A percentile compares a stretch with the other conserved stretches of the same genome.
phyloP scores from a whole-genome alignment of 2,888 invertebrate species.

The Orchesella flavescens region DNA sequence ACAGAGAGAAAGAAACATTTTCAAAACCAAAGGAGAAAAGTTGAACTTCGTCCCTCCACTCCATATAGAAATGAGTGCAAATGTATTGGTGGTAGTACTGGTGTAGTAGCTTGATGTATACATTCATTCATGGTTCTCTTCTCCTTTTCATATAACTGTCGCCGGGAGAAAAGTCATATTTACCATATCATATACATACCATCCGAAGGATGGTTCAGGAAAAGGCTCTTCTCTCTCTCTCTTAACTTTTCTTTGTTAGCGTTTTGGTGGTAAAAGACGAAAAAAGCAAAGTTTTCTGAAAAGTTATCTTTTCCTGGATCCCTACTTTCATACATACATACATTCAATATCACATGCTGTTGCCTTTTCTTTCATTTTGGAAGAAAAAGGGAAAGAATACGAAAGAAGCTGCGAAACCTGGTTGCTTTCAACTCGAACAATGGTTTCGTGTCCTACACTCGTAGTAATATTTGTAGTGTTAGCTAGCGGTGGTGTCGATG shows the following conservation, averaged over 20 bases:
- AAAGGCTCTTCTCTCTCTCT: background rate
- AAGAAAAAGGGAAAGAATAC: constrained; percentile 51
- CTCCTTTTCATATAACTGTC: background rate
- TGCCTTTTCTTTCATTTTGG: constrained; percentile 63
- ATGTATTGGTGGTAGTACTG: background rate
- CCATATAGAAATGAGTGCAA: constrained; percentile 35
- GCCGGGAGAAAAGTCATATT: background rate
- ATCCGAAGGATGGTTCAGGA: constrained; percentile 28
- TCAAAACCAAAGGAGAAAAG: constrained; percentile 54
- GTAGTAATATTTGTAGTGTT: constrained; percentile 48
- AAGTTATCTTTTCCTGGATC: constrained; percentile 58
- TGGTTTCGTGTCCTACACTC: constrained; percentile 36
- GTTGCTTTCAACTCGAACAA: constrained; percentile 50
- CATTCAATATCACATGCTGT: constrained; percentile 58
- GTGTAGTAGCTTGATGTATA: no score
- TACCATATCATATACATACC: constrained; percentile 15
- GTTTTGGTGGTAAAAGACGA: constrained; percentile 52
- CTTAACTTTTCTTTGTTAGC: constrained; percentile 40
- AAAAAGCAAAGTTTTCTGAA: constrained; percentile 57
- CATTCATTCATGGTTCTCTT: no score
- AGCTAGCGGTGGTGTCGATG: constrained; percentile 29
- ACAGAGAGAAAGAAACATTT: constrained; percentile 51
- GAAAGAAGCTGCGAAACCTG: constrained; percentile 62
- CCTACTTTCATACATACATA: constrained; percentile 49
- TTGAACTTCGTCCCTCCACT: constrained; percentile 49